A percentile compares a stretch with the other conserved stretches of the same genome.
Conservation (phyloP, 1,140 invertebrate genomes). For the Acromyrmex echinatior region DNA sequence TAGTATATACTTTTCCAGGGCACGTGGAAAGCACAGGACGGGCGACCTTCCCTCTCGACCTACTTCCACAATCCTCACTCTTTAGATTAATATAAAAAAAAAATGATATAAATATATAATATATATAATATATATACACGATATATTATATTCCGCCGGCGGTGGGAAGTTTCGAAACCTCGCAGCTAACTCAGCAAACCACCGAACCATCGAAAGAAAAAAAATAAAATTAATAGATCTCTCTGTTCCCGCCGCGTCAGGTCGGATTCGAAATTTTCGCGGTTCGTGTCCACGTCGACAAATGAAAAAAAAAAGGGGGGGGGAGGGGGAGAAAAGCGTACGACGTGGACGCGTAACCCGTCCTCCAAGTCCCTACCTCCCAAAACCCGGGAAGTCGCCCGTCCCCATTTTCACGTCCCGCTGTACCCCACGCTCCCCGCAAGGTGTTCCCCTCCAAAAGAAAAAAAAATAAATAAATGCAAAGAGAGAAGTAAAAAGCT, state of each 20-base stretch:
- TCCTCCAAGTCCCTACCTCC: slow-evolving; percentile 66
- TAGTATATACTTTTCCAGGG: slow-evolving; percentile 85
- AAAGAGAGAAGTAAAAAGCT: slow-evolving; percentile 46
- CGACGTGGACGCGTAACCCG: slow-evolving; percentile 69
- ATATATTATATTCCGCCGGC: slow-evolving; percentile 72
- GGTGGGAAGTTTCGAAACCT: slow-evolving; percentile 77
- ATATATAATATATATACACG: slow-evolving; percentile 70
- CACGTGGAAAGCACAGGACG: slow-evolving; percentile 57
- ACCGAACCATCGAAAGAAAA: slow-evolving; percentile 72
- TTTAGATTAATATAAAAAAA: slow-evolving; percentile 76
- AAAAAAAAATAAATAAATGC: slow-evolving; percentile 41
- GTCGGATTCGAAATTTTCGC: slow-evolving; percentile 74
- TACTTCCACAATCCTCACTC: slow-evolving; percentile 59
- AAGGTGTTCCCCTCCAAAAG: slow-evolving; percentile 61
- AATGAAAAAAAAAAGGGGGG: neutral
- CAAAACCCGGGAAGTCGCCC: slow-evolving; percentile 62
- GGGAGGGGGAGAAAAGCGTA: neutral
- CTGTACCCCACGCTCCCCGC: slow-evolving; percentile 69
- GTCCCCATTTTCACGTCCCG: slow-evolving; percentile 68
- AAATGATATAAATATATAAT: slow-evolving; percentile 75
- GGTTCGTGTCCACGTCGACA: slow-evolving; percentile 71
- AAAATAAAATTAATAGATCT: slow-evolving; percentile 64
- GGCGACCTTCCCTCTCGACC: slow-evolving; percentile 64
- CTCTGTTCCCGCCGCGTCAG: slow-evolving; percentile 74
- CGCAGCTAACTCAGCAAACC: slow-evolving; percentile 76